phyloP scores from a whole-genome alignment of 1,140 invertebrate genomes.

The Orussus abietinus region DNA sequence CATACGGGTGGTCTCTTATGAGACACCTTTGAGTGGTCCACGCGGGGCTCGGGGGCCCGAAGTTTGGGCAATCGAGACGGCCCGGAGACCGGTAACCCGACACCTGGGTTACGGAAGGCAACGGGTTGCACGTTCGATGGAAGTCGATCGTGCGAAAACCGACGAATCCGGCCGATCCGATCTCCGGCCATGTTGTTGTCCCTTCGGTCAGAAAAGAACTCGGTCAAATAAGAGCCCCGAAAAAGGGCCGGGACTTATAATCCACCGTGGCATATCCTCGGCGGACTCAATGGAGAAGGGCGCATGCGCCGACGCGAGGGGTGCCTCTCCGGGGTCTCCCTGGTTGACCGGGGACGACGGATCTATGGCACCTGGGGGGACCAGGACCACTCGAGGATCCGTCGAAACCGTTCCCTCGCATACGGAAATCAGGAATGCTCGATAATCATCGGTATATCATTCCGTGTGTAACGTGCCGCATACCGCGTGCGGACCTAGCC shows the following conservation, averaged over 20 bases:
- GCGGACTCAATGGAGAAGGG: no score
- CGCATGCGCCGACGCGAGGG: no score
- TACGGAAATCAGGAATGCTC: constrained; percentile 44
- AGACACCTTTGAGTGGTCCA: not conserved
- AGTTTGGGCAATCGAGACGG: not conserved
- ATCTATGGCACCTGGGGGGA: no score
- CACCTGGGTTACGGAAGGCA: constrained; percentile 12
- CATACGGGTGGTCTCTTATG: not conserved
- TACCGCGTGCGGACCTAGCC: constrained; percentile 5
- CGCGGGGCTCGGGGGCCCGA: no score
- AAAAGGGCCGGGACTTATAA: no score
- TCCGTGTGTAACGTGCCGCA: constrained; percentile 13
- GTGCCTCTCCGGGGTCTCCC: not conserved
- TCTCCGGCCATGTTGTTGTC: no score
- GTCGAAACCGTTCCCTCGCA: constrained; percentile 23
- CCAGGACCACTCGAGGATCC: constrained; percentile 14
- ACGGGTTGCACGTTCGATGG: constrained; percentile 5
- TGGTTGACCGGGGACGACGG: no score
- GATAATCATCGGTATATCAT: constrained; percentile 44
- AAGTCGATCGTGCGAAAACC: constrained; percentile 22
- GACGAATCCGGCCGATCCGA: constrained; percentile 10
- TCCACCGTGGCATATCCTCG: no score
- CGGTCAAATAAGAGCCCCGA: no score
- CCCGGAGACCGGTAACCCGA: constrained; percentile 12
- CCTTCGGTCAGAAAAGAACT: no score